Conservation (phyloP, 1,140 invertebrate species). For the Achatina immaculata region DNA sequence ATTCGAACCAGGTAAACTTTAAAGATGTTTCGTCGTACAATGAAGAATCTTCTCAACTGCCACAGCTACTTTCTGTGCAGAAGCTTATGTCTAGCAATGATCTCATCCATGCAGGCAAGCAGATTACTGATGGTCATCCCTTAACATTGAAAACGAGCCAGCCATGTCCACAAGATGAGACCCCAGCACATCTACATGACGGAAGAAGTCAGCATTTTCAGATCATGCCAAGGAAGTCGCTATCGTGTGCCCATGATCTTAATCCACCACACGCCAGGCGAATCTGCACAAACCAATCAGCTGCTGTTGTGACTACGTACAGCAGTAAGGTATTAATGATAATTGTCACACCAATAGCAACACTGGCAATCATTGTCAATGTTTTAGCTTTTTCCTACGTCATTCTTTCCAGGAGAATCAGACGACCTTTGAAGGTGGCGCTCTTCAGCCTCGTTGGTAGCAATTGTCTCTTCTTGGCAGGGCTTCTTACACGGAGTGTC, state of each 20-base stretch:
- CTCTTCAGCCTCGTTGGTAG: not conserved
- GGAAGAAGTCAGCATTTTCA: too few relatives aligned
- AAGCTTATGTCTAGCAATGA: not conserved
- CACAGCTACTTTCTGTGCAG: not conserved
- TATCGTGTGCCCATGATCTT: too few relatives aligned
- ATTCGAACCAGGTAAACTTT: not conserved
- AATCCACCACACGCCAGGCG: too few relatives aligned
- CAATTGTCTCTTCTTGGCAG: not conserved
- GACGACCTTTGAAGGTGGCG: not conserved
- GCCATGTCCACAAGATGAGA: not conserved
- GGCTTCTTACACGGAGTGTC: not conserved
- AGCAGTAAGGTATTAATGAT: not conserved
- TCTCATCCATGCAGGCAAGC: not conserved
- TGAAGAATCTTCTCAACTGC: not conserved
- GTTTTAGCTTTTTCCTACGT: not conserved
- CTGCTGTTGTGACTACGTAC: not conserved
- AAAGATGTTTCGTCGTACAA: not conserved
- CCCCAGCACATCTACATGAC: too few relatives aligned
- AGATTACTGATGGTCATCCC: not conserved
- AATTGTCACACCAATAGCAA: not conserved
- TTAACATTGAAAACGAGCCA: not conserved
- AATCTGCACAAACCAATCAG: not conserved
- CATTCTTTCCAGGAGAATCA: not conserved
- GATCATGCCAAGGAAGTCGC: too few relatives aligned
- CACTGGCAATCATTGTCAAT: not conserved